A percentile compares a stretch with the other conserved stretches of the same genome.
These are phyloP conservation scores for Drosophila barbarae DNA, from an alignment of 2,888 invertebrate genomes.

Conservation along the genomic window DNA sequence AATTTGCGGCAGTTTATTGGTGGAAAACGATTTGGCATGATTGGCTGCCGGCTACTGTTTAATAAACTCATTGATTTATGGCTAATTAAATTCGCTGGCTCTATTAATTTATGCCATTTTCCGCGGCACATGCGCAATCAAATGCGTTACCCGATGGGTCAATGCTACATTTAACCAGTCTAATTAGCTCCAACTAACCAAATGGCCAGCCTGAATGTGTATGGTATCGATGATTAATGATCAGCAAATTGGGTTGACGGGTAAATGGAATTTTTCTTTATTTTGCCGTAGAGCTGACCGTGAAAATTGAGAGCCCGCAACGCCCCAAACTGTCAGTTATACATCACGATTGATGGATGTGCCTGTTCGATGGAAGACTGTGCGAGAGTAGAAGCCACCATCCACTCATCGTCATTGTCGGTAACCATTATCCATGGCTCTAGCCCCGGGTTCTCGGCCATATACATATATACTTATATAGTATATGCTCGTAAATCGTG, in stretches of 20 bases:
- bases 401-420: slow-evolving; percentile 62
- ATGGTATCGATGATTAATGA: slow-evolving; percentile 65
- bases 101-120: slow-evolving; percentile 70
- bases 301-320: slow-evolving; percentile 49
- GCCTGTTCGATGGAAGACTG: slow-evolving; percentile 2
- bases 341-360: slow-evolving; percentile 58
- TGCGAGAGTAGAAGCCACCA: slow-evolving; percentile 48
- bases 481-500: slow-evolving; percentile 50
- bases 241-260: slow-evolving; percentile 50
- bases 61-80: slow-evolving; percentile 75
- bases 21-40: slow-evolving; percentile 62
- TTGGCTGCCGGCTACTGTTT: slow-evolving; percentile 69
- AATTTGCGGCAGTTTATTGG: slow-evolving; percentile 73
- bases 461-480: background rate
- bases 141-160: slow-evolving; percentile 57
- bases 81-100: slow-evolving; percentile 70
- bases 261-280: slow-evolving; percentile 34
- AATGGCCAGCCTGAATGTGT: slow-evolving; percentile 23
- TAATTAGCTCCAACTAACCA: slow-evolving; percentile 21
- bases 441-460: slow-evolving; percentile 28
- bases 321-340: slow-evolving; percentile 49
- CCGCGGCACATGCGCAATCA: slow-evolving; percentile 56
- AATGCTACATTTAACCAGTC: slow-evolving; percentile 54
- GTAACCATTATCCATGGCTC: slow-evolving; percentile 29
- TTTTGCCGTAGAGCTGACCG: slow-evolving; percentile 35